A percentile compares a stretch with the other conserved stretches of the same genome.
Conservation (phyloP, 2,113 vertebrate genomes). For the Thermophis baileyi region DNA sequence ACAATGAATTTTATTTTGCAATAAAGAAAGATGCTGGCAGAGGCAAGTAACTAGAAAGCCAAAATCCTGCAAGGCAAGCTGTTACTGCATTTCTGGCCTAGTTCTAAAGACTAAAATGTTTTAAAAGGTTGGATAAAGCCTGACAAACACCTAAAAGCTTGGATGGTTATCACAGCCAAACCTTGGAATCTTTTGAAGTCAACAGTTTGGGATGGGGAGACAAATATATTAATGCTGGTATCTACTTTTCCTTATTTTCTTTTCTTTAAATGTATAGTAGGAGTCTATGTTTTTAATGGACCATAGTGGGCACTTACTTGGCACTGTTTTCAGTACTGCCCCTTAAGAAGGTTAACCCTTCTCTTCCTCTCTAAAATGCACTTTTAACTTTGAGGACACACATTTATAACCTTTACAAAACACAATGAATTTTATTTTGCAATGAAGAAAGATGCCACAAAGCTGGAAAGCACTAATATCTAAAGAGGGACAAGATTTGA, state of each 20-base stretch:
- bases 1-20: too few relatives aligned
- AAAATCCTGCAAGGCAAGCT: constrained; percentile 23
- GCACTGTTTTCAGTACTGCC: background rate
- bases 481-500: background rate
- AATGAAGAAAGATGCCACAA: background rate
- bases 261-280: background rate
- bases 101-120: constrained; percentile 23
- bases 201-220: background rate
- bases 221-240: background rate
- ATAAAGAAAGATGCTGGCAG: too few relatives aligned
- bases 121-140: constrained; percentile 24
- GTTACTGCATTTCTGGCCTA: constrained; percentile 26
- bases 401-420: background rate
- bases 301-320: background rate
- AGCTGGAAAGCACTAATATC: background rate
- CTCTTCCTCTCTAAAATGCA: background rate
- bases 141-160: constrained; percentile 28
- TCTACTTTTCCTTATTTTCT: constrained; percentile 7
- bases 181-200: constrained; percentile 1
- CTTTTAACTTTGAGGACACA: background rate
- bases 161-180: constrained; percentile 29
- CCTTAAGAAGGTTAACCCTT: background rate
- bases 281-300: background rate
- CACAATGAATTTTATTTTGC: background rate
- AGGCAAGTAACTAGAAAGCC: background rate